Evolutionary conservation across 2,797 vertebrate genomes (phyloP).

Genomic region (Premnoplex brunnescens): DNA sequence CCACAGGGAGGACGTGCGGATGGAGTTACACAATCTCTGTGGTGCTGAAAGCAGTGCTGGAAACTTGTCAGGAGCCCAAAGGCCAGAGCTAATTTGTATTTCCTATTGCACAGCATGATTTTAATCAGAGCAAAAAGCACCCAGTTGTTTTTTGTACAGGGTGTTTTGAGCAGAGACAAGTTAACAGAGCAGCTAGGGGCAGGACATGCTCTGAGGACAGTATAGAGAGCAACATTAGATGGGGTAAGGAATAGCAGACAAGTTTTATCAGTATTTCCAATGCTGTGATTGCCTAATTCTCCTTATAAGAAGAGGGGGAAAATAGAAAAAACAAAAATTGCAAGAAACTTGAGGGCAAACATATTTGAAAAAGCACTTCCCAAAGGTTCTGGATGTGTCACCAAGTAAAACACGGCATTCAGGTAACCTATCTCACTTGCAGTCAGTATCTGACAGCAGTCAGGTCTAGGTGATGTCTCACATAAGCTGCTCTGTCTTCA

Average conservation of each 20-base stretch:
- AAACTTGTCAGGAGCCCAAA: conserved; percentile 27
- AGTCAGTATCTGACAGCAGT: neutral
- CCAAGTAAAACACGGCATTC: neutral
- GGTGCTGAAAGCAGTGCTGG: neutral
- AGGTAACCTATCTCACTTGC: neutral
- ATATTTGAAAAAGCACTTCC: neutral
- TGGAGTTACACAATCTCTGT: conserved; percentile 5
- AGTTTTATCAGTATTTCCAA: neutral
- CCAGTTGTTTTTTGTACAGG: neutral
- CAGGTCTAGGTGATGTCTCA: neutral
- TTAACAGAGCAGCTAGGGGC: neutral
- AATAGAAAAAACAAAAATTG: neutral
- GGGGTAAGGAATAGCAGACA: neutral
- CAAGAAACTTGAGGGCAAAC: neutral
- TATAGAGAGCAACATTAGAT: neutral
- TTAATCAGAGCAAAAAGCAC: neutral
- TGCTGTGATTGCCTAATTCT: neutral
- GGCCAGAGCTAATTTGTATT: conserved; percentile 20
- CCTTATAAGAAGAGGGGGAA: neutral
- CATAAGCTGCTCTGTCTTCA: neutral
- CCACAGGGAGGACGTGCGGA: neutral
- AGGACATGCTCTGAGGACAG: neutral
- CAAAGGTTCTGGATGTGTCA: neutral
- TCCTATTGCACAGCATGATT: conserved; percentile 41
- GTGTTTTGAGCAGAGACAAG: neutral